Conservation (phyloP, 2,888 invertebrate genomes). For the Zootermopsis nevadensis region DNA sequence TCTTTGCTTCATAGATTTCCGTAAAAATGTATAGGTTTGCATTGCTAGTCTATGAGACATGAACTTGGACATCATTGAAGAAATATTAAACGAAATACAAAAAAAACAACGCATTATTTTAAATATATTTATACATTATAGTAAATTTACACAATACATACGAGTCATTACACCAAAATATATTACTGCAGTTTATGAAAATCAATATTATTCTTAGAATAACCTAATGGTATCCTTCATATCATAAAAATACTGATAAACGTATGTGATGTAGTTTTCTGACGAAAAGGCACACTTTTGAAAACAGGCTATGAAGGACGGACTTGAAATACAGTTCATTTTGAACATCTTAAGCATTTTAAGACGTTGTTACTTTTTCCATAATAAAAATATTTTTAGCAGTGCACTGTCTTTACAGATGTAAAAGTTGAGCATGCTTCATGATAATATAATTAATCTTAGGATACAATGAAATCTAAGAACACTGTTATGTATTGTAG, state of each 20-base stretch:
- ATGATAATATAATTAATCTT: neutral
- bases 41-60: neutral
- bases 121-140: slow-evolving; percentile 35
- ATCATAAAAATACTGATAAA: slow-evolving; percentile 1
- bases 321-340: slow-evolving; percentile 14
- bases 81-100: slow-evolving; percentile 25
- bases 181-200: slow-evolving; percentile 15
- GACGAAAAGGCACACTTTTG: slow-evolving; percentile 30
- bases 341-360: neutral
- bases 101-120: neutral
- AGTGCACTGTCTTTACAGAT: neutral
- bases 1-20: neutral
- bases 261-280: neutral
- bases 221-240: slow-evolving; percentile 17
- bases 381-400: neutral
- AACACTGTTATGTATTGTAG: neutral
- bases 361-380: neutral
- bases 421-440: slow-evolving; percentile 26
- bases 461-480: neutral
- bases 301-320: slow-evolving; percentile 29
- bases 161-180: slow-evolving; percentile 41
- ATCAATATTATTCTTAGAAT: neutral
- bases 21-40: neutral
- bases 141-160: slow-evolving; percentile 47
- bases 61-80: neutral